These are phyloP conservation scores for Stenodera caucasica DNA, from an alignment of 2,888 invertebrate genomes.

Conservation along the genomic window DNA sequence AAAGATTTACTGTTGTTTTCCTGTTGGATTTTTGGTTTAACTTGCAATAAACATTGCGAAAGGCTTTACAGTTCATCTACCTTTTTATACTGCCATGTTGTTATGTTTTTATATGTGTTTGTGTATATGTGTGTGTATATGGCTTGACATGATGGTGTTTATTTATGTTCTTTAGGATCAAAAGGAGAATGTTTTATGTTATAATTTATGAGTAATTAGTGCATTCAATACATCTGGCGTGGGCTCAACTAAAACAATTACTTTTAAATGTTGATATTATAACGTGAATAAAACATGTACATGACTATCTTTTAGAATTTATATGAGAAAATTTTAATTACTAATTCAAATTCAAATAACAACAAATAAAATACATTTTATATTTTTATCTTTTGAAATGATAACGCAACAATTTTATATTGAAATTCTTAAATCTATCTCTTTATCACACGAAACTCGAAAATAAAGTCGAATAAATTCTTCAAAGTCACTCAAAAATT, in stretches of 20 bases:
- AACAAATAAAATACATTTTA: no score
- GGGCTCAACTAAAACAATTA: conserved; percentile 47
- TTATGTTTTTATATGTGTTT: background rate
- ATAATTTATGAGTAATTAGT: conserved; percentile 54
- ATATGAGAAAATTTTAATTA: conserved; percentile 32
- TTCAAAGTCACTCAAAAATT: background rate
- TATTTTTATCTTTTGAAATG: no score
- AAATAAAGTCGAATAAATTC: background rate
- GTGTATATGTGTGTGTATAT: conserved; percentile 22
- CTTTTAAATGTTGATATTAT: conserved; percentile 44
- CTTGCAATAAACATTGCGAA: conserved; percentile 47
- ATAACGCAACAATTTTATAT: no score
- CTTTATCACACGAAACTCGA: background rate
- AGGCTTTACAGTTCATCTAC: conserved; percentile 47
- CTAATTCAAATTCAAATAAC: conserved; percentile 19
- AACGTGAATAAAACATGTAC: background rate
- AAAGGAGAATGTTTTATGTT: conserved; percentile 52
- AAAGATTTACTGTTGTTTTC: conserved; percentile 49
- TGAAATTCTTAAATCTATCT: no score
- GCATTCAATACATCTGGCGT: conserved; percentile 43
- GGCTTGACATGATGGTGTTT: conserved; percentile 49
- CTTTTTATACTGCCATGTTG: conserved; percentile 40
- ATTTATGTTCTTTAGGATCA: conserved; percentile 51
- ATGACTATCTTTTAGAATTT: conserved; percentile 25
- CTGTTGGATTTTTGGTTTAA: conserved; percentile 46